Evolutionary conservation across 1,140 invertebrate genomes (phyloP).

Genomic region (Lepidotrigona ventralis): DNA sequence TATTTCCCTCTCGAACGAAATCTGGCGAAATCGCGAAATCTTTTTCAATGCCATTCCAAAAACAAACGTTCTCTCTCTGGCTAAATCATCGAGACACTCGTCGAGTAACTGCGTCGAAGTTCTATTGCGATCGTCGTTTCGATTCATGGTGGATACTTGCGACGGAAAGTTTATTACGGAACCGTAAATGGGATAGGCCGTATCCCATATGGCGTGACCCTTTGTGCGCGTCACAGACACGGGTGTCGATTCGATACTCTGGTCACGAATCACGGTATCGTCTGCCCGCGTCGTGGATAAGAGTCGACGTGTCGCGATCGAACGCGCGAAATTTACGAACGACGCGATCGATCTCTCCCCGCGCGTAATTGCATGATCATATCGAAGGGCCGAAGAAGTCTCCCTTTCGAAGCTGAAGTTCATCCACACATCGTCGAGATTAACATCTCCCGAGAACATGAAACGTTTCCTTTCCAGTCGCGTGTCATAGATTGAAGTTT

Average conservation of each 20-base stretch:
- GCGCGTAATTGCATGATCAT: constrained; percentile 15
- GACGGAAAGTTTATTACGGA: constrained; percentile 56
- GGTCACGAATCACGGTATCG: constrained; percentile 48
- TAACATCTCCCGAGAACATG: not conserved
- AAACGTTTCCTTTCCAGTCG: not conserved
- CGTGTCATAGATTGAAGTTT: not conserved
- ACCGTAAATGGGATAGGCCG: constrained; percentile 55
- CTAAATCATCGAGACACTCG: no score
- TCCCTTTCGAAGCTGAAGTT: not conserved
- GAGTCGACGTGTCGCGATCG: constrained; percentile 41
- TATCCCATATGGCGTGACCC: constrained; percentile 5
- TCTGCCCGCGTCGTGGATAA: constrained; percentile 13
- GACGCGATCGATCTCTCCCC: constrained; percentile 31
- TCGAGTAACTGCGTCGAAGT: no score
- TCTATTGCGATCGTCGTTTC: not conserved
- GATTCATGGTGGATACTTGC: not conserved
- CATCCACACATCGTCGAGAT: not conserved
- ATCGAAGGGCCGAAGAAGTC: not conserved
- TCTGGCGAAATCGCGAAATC: no score
- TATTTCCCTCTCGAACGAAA: not conserved
- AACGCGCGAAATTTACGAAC: constrained; percentile 49
- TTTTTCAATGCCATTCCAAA: no score
- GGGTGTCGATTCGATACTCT: constrained; percentile 28
- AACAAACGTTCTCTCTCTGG: no score
- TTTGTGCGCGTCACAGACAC: constrained; percentile 22